Evolutionary conservation across 2,888 invertebrate genomes (phyloP).

Genomic region (Ichneumoninae sp.): DNA sequence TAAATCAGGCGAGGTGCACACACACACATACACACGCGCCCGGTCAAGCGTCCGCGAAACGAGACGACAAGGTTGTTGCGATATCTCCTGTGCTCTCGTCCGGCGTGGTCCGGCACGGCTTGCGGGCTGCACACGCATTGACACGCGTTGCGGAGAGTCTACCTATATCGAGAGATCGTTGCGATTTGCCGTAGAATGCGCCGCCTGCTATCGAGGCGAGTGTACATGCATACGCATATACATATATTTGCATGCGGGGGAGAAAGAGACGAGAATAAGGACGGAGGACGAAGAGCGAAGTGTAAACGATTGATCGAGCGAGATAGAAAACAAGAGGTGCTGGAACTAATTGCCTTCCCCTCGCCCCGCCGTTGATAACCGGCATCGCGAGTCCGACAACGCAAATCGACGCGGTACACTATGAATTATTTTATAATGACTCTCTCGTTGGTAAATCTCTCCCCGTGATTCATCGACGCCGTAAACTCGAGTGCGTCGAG

Average conservation of each 20-base stretch:
- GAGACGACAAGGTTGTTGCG: slow-evolving; percentile 53
- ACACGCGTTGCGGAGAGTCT: slow-evolving; percentile 33
- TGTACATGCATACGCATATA: not conserved
- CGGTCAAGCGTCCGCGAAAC: not conserved
- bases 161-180: slow-evolving; percentile 44
- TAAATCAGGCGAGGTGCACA: slow-evolving; percentile 47
- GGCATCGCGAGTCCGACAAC: slow-evolving; percentile 25
- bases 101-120: not conserved
- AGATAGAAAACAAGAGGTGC: slow-evolving; percentile 67
- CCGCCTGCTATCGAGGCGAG: slow-evolving; percentile 24
- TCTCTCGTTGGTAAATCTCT: slow-evolving; percentile 44
- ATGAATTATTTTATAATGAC: slow-evolving; percentile 56
- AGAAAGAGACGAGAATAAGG: slow-evolving; percentile 53
- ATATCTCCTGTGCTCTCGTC: slow-evolving; percentile 27
- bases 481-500: slow-evolving; percentile 39
- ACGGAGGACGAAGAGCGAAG: slow-evolving; percentile 66
- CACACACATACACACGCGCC: not conserved
- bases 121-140: slow-evolving; percentile 49
- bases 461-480: slow-evolving; percentile 54
- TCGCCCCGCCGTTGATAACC: slow-evolving; percentile 42
- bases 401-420: slow-evolving; percentile 18
- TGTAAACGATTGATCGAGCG: slow-evolving; percentile 71
- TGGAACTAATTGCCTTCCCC: slow-evolving; percentile 59
- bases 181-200: slow-evolving; percentile 65
- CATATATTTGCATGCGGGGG: slow-evolving; percentile 46